A percentile compares a stretch with the other conserved stretches of the same genome.
These are phyloP conservation scores for Rhynchonycteris naso DNA, from an alignment of 2,797 vertebrate genomes.

Conservation along the genomic window DNA sequence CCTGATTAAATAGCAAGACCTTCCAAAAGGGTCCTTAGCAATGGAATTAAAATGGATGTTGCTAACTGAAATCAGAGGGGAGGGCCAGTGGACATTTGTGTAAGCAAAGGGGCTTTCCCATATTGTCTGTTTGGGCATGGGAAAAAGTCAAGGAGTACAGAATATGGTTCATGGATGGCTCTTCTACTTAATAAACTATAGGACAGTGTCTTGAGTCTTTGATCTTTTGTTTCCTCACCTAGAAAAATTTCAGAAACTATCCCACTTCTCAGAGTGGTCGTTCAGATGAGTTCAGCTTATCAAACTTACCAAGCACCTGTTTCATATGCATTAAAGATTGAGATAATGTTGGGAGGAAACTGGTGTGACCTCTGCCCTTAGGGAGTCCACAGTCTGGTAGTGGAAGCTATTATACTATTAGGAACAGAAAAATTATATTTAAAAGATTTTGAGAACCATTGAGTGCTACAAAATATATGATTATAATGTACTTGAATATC, in stretches of 20 bases:
- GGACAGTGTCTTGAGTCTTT: background rate
- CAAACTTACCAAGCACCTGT: background rate
- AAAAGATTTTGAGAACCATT: constrained; percentile 17
- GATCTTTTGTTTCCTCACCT: constrained; percentile 44
- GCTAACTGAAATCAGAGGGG: background rate
- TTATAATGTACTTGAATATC: constrained; percentile 17
- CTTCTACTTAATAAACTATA: background rate
- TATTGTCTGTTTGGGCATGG: background rate
- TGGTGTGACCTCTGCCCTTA: background rate
- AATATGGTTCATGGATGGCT: background rate
- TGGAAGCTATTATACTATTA: background rate
- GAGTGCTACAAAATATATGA: background rate
- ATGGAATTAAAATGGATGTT: background rate
- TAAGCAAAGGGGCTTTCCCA: background rate
- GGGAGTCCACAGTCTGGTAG: background rate
- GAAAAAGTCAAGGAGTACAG: background rate
- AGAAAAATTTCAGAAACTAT: constrained; percentile 7
- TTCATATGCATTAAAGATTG: background rate
- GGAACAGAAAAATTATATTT: background rate
- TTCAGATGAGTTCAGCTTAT: constrained; percentile 29
- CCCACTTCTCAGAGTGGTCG: background rate
- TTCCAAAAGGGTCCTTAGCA: background rate
- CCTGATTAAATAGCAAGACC: background rate
- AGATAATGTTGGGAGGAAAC: background rate
- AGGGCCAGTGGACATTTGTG: background rate